phyloP scores from a whole-genome alignment of 2,797 vertebrate genomes.

The Phaenicophaeus curvirostris region DNA sequence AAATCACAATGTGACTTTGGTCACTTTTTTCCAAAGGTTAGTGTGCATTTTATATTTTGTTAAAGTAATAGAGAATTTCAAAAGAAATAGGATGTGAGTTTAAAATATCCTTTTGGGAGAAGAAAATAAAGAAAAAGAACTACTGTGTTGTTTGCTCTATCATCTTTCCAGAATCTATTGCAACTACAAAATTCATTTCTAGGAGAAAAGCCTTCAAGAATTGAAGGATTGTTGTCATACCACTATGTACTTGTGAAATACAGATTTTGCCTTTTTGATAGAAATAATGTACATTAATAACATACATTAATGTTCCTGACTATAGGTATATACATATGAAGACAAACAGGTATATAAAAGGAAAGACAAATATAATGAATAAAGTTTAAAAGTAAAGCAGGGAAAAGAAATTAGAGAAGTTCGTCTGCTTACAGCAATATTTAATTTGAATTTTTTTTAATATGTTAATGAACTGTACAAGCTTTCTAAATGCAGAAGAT shows the following conservation, averaged over 20 bases:
- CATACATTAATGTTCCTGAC: not conserved
- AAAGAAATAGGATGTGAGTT: not conserved
- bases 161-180: not conserved
- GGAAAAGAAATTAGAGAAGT: not conserved
- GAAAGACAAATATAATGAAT: not conserved
- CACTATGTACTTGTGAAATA: not conserved
- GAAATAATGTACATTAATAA: not conserved
- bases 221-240: not conserved
- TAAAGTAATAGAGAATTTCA: not conserved
- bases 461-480: not conserved
- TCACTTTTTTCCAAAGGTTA: not conserved
- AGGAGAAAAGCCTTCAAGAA: not conserved
- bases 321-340: not conserved
- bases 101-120: not conserved
- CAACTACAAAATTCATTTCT: not conserved
- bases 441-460: not conserved
- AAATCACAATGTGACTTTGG: not conserved
- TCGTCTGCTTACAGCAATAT: not conserved
- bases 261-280: not conserved
- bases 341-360: not conserved
- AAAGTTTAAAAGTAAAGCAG: not conserved
- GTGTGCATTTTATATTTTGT: not conserved
- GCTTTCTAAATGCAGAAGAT: not conserved
- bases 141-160: not conserved
- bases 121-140: constrained; percentile 13